A percentile compares a stretch with the other conserved stretches of the same genome.
phyloP scores from a whole-genome alignment of 2,888 invertebrate species.

The Mythimna pallens region DNA sequence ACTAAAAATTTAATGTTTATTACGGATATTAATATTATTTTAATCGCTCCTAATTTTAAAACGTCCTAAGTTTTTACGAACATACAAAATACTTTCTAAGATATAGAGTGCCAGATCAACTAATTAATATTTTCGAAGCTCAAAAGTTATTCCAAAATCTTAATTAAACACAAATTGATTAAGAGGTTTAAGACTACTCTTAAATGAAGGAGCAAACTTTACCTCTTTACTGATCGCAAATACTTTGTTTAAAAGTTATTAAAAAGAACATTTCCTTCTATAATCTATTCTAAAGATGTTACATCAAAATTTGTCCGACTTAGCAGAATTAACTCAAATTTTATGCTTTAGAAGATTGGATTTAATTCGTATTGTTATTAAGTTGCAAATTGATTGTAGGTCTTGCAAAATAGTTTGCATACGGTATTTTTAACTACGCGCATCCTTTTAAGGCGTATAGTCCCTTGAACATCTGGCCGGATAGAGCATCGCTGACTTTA shows the following conservation, averaged over 20 bases:
- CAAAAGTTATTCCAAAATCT: conserved; percentile 42
- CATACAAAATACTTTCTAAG: no score
- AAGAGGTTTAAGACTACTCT: conserved; percentile 56
- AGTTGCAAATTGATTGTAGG: conserved; percentile 16
- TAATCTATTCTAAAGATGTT: conserved; percentile 60
- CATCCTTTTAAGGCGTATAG: neutral
- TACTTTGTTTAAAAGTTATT: conserved; percentile 63
- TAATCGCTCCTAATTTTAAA: no score
- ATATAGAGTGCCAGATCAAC: neutral
- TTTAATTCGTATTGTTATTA: neutral
- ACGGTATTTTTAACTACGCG: conserved; percentile 16
- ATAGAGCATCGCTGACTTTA: no score
- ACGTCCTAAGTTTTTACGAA: no score
- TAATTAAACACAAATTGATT: conserved; percentile 58
- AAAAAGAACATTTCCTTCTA: conserved; percentile 55
- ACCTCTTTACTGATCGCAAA: conserved; percentile 58
- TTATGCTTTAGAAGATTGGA: conserved; percentile 31
- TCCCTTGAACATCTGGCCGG: no score
- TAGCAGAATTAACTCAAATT: conserved; percentile 23
- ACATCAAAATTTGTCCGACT: conserved; percentile 49
- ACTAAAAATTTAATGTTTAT: no score
- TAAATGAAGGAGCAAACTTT: conserved; percentile 58
- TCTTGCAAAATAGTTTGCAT: conserved; percentile 1
- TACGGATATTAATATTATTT: no score
- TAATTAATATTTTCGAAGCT: conserved; percentile 36